Conservation (phyloP, 2,113 vertebrate genomes). For the Nyctereutes procyonoides region DNA sequence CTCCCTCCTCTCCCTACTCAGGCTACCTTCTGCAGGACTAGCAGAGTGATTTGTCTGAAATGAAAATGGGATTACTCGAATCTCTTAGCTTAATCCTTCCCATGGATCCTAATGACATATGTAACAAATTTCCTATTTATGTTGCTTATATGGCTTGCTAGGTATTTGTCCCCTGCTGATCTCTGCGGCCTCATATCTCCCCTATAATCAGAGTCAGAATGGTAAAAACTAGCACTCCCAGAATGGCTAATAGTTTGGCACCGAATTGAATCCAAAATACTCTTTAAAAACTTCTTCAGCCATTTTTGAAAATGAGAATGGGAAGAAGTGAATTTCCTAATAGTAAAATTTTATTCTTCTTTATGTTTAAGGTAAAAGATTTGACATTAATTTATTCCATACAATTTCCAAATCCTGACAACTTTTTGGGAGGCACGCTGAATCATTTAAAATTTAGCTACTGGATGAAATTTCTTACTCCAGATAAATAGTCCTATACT, state of each 20-base stretch:
- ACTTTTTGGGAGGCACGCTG: neutral
- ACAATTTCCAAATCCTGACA: slow-evolving; percentile 43
- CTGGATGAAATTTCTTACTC: slow-evolving; percentile 34
- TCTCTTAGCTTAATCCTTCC: slow-evolving; percentile 43
- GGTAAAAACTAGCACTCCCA: neutral
- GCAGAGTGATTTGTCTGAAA: slow-evolving; percentile 30
- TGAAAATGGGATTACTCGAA: slow-evolving; percentile 24
- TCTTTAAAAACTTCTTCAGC: slow-evolving; percentile 38
- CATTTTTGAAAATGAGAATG: neutral
- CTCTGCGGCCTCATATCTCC: neutral
- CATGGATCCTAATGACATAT: neutral
- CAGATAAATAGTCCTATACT: neutral
- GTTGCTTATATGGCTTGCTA: neutral
- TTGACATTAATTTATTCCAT: slow-evolving; percentile 52
- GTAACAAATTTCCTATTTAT: slow-evolving; percentile 34
- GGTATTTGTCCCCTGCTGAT: slow-evolving; percentile 22
- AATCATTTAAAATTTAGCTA: slow-evolving; percentile 51
- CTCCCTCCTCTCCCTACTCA: neutral
- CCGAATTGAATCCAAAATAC: neutral
- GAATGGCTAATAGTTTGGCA: slow-evolving; percentile 24
- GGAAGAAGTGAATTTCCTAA: slow-evolving; percentile 32
- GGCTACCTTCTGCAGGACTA: neutral
- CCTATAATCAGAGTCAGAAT: neutral
- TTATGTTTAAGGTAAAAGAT: slow-evolving; percentile 41
- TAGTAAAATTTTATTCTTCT: neutral